phyloP scores from a whole-genome alignment of 1,140 invertebrate species.

The Drosophila biarmipes region DNA sequence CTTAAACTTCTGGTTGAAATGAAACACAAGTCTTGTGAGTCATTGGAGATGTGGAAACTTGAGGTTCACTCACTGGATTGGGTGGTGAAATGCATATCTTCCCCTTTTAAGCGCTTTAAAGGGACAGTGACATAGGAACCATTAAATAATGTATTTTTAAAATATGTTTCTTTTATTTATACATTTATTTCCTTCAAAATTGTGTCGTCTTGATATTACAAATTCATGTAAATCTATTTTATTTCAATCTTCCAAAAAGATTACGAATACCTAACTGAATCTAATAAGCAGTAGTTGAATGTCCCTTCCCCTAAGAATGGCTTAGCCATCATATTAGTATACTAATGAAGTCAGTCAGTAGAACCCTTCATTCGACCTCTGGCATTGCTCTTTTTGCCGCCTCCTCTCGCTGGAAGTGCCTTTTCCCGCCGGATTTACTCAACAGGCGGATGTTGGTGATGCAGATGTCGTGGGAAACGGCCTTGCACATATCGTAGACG shows the following conservation, averaged over 20 bases:
- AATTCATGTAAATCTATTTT: neutral
- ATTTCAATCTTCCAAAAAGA: neutral
- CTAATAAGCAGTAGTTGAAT: constrained; percentile 2
- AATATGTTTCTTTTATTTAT: neutral
- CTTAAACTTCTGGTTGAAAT: constrained; percentile 27
- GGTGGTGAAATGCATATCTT: neutral
- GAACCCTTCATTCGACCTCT: constrained; percentile 2
- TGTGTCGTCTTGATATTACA: no score
- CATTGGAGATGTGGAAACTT: neutral
- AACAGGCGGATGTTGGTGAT: constrained; percentile 91
- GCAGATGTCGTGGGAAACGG: constrained; percentile 89
- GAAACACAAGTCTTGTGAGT: constrained; percentile 9
- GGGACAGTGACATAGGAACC: neutral
- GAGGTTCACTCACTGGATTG: neutral
- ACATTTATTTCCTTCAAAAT: neutral
- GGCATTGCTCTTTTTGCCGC: neutral
- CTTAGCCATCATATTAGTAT: neutral
- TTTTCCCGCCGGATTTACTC: constrained; percentile 91
- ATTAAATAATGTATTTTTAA: neutral
- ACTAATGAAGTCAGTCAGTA: constrained; percentile 1
- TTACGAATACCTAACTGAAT: neutral
- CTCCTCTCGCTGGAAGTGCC: constrained; percentile 65
- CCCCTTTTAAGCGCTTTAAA: no score
- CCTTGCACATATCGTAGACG: constrained; percentile 99
- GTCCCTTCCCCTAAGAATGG: neutral